These are phyloP conservation scores for Drosophila borborema DNA, from an alignment of 2,888 invertebrate genomes.

Conservation along the genomic window DNA sequence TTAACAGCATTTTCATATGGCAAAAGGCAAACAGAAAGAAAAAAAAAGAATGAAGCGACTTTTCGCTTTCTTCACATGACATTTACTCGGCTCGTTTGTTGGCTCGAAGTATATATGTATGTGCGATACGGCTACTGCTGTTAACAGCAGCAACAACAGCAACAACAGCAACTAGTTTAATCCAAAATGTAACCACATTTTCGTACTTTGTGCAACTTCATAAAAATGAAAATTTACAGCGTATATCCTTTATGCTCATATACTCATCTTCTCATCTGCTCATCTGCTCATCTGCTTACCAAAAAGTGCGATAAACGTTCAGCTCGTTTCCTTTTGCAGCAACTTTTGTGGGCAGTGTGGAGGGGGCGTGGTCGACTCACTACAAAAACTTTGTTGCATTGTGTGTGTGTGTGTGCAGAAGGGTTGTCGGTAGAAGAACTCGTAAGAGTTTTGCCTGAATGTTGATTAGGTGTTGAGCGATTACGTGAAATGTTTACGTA, in stretches of 20 bases:
- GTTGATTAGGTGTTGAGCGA: conserved; percentile 75
- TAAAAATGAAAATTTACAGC: conserved; percentile 81
- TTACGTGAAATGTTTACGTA: conserved; percentile 76
- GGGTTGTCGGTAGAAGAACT: conserved; percentile 17
- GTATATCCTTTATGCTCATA: conserved; percentile 79
- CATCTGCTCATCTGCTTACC: conserved; percentile 43
- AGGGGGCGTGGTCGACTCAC: conserved; percentile 23
- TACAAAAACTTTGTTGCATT: conserved; percentile 71
- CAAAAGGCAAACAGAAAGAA: neutral
- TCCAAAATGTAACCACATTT: conserved; percentile 79
- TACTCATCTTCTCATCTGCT: conserved; percentile 36
- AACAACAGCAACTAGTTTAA: conserved; percentile 52
- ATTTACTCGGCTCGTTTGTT: conserved; percentile 39
- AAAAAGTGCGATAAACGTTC: conserved; percentile 63
- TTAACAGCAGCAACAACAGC: conserved; percentile 2
- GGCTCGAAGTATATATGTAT: conserved; percentile 15
- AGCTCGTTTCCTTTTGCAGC: conserved; percentile 61
- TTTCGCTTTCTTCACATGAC: conserved; percentile 44
- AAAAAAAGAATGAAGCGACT: conserved; percentile 15
- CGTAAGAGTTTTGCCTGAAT: conserved; percentile 60
- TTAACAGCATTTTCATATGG: conserved; percentile 18
- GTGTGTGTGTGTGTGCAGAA: neutral
- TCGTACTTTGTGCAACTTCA: conserved; percentile 78
- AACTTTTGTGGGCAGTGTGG: conserved; percentile 67
- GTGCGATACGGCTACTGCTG: conserved; percentile 14